Evolutionary conservation across 2,888 invertebrate genomes (phyloP).

Genomic region (Euplexia lucipara): DNA sequence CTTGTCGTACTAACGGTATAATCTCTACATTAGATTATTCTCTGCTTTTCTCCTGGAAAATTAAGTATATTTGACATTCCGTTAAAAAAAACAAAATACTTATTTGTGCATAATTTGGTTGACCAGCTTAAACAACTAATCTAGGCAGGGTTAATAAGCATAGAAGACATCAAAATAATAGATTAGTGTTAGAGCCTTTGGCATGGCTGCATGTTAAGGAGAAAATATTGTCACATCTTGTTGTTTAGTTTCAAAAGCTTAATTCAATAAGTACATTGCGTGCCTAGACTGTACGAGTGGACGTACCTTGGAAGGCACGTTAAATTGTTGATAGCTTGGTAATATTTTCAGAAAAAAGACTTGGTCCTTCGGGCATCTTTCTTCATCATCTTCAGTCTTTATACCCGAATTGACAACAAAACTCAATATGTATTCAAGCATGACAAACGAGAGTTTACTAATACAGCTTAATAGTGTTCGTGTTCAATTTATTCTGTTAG

Average conservation of each 20-base stretch:
- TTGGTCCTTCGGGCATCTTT: neutral
- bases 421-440: constrained; percentile 37
- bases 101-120: too few species aligned
- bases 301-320: too few species aligned
- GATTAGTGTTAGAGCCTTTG: neutral
- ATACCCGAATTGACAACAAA: constrained; percentile 34
- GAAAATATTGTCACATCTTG: neutral
- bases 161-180: neutral
- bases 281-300: too few species aligned
- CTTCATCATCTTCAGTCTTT: too few species aligned
- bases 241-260: neutral
- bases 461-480: constrained; percentile 43
- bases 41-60: neutral
- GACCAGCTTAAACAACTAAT: too few species aligned
- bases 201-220: neutral
- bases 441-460: constrained; percentile 39
- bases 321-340: too few species aligned
- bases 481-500: constrained; percentile 55
- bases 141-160: neutral
- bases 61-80: constrained; percentile 6
- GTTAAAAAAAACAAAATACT: too few species aligned
- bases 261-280: neutral
- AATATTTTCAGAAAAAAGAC: neutral
- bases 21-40: constrained; percentile 17
- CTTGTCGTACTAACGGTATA: constrained; percentile 28